Evolutionary conservation across 2,888 invertebrate genomes (phyloP).

Genomic region (Tetragnatha montana): DNA sequence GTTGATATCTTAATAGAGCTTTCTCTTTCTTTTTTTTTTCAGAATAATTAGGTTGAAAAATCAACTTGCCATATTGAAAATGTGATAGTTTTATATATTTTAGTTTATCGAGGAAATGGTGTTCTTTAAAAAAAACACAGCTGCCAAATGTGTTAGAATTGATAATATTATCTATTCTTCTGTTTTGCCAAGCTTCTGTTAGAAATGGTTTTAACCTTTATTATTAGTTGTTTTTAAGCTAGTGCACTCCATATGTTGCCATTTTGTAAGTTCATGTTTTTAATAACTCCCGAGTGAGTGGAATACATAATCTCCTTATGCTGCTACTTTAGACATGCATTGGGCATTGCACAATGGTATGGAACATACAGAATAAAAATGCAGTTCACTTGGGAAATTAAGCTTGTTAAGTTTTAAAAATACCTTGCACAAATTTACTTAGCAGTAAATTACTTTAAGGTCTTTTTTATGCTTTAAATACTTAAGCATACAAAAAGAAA

Average conservation of each 20-base stretch:
- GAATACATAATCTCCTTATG: too few relatives aligned
- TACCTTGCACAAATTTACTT: too few relatives aligned
- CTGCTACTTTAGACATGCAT: too few relatives aligned
- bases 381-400: too few relatives aligned
- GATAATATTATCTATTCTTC: neutral
- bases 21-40: neutral
- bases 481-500: too few relatives aligned
- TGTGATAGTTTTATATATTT: neutral
- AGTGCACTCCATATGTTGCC: neutral
- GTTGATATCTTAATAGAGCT: neutral
- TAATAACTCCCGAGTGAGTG: too few relatives aligned
- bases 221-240: neutral
- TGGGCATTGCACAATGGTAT: too few relatives aligned
- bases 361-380: too few relatives aligned
- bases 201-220: neutral
- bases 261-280: neutral
- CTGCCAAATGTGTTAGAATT: neutral
- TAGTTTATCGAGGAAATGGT: neutral
- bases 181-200: neutral
- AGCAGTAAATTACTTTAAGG: too few relatives aligned
- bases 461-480: too few relatives aligned
- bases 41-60: neutral
- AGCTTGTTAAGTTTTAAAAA: too few relatives aligned
- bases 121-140: neutral
- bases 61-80: neutral